Conservation (phyloP, 2,797 vertebrate species). For the Melanotaenia trifasciata region DNA sequence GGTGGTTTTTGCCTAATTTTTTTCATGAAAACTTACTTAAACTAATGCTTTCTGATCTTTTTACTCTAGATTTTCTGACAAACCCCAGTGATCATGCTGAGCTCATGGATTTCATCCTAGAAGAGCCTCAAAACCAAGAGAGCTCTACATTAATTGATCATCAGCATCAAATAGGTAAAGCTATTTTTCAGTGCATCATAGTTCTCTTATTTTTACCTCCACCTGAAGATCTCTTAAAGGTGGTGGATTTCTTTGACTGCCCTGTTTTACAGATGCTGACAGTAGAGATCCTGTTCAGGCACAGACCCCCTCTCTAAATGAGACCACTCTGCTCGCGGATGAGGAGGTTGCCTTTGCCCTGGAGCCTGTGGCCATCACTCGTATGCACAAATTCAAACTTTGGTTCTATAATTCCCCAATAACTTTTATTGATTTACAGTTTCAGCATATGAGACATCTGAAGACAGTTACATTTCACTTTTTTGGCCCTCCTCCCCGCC, state of each 20-base stretch:
- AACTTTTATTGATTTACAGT: too few species aligned
- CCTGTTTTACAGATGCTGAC: slow-evolving; percentile 45
- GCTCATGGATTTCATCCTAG: slow-evolving; percentile 35
- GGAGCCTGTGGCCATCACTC: slow-evolving; percentile 74
- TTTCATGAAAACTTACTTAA: neutral
- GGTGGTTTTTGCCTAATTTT: neutral
- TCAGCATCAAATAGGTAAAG: slow-evolving; percentile 14
- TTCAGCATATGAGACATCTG: too few species aligned
- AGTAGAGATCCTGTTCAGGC: neutral
- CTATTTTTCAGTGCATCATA: slow-evolving; percentile 20
- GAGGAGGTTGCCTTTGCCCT: slow-evolving; percentile 75
- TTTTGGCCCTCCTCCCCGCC: too few species aligned
- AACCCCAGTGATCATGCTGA: slow-evolving; percentile 52
- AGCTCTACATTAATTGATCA: slow-evolving; percentile 38
- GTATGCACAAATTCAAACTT: slow-evolving; percentile 61
- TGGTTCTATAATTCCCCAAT: neutral
- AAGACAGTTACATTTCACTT: neutral
- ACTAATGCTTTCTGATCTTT: neutral
- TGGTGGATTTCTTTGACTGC: neutral
- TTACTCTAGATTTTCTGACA: slow-evolving; percentile 74
- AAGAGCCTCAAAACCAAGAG: slow-evolving; percentile 33
- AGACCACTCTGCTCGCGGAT: slow-evolving; percentile 66
- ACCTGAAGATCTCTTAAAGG: neutral
- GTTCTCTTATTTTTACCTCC: neutral
- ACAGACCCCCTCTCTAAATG: slow-evolving; percentile 30